A percentile compares a stretch with the other conserved stretches of the same genome.
Evolutionary conservation across 2,113 vertebrate species (phyloP).

Genomic region (Empidonax alnorum): DNA sequence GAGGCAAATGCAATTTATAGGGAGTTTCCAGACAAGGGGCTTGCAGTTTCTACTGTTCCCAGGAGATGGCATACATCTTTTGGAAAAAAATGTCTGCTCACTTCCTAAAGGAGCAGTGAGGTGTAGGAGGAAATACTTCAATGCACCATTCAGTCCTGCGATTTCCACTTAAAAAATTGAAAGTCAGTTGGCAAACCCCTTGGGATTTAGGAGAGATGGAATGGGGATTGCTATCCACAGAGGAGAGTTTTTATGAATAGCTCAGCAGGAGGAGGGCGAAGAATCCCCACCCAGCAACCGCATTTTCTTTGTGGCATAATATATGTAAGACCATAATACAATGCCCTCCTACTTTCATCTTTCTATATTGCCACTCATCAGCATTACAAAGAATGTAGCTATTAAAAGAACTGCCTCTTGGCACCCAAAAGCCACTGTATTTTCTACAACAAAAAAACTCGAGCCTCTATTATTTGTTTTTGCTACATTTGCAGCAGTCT

Average conservation of each 20-base stretch:
- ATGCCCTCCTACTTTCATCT: constrained; percentile 70
- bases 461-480: constrained; percentile 63
- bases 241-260: not conserved
- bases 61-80: constrained; percentile 58
- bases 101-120: not conserved
- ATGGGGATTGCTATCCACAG: not conserved
- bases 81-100: constrained; percentile 28
- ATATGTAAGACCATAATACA: constrained; percentile 65
- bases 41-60: constrained; percentile 57
- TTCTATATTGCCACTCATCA: constrained; percentile 71
- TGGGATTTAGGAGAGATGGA: not conserved
- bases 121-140: constrained; percentile 12
- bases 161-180: constrained; percentile 44
- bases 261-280: constrained; percentile 37
- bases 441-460: constrained; percentile 55
- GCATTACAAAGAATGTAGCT: constrained; percentile 66
- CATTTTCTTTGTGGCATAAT: constrained; percentile 66
- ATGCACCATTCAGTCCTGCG: not conserved
- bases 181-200: not conserved
- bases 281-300: constrained; percentile 55
- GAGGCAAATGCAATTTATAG: not conserved
- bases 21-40: not conserved
- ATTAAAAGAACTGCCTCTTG: constrained; percentile 62
- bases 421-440: constrained; percentile 61
- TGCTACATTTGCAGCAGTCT: constrained; percentile 55